Evolutionary conservation across 1,140 invertebrate species (phyloP).

Genomic region (Drosophila elegans): DNA sequence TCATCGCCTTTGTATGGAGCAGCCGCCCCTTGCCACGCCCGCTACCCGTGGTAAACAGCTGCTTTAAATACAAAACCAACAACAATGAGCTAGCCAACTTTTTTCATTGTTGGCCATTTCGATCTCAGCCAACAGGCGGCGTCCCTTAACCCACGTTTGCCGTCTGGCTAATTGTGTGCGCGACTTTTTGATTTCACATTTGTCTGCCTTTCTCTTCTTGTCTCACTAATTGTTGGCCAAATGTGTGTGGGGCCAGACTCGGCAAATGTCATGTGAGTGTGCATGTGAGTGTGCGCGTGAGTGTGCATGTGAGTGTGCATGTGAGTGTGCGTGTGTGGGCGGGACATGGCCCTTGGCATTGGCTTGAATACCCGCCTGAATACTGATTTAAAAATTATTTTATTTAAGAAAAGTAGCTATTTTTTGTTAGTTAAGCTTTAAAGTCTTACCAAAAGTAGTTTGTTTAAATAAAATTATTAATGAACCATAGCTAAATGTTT

Average conservation of each 20-base stretch:
- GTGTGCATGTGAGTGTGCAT: background rate
- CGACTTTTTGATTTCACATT: constrained; percentile 69
- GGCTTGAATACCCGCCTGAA: background rate
- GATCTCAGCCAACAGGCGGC: constrained; percentile 56
- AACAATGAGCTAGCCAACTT: constrained; percentile 47
- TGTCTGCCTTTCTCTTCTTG: constrained; percentile 44
- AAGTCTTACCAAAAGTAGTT: no score
- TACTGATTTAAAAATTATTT: no score
- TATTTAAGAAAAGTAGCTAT: no score
- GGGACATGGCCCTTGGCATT: constrained; percentile 6
- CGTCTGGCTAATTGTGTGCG: constrained; percentile 68
- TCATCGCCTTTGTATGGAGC: constrained; percentile 29
- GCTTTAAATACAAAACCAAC: constrained; percentile 53
- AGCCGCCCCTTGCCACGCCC: background rate
- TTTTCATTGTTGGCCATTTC: constrained; percentile 64
- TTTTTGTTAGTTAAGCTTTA: no score
- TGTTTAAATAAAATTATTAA: no score
- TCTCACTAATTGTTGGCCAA: constrained; percentile 17
- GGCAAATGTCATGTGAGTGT: constrained; percentile 1
- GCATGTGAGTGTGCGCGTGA: no score
- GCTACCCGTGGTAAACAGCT: constrained; percentile 43
- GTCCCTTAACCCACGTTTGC: constrained; percentile 6
- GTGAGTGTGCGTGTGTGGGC: background rate
- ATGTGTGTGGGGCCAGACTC: background rate
- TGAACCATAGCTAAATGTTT: no score